Percentiles rank a stretch among this genome's conserved stretches.
Conservation (phyloP, 2,113 vertebrate species). For the Trachemys scripta region DNA sequence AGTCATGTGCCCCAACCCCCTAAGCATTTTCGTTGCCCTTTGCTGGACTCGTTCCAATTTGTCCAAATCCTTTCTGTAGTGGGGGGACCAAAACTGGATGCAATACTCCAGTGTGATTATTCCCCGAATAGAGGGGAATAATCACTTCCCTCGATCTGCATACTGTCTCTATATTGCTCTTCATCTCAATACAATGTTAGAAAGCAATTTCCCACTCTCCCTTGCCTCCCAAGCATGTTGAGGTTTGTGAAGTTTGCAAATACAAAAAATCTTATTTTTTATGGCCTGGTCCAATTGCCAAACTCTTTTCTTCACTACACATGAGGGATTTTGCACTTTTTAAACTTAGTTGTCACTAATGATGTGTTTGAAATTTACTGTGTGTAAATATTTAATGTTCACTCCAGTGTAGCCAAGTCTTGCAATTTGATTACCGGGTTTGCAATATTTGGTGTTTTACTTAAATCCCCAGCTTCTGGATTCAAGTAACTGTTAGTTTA, state of each 20-base stretch:
- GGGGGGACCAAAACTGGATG: too few species aligned
- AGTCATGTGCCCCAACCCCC: too few species aligned
- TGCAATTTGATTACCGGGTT: too few species aligned
- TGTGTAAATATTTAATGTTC: neutral
- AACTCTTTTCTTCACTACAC: neutral
- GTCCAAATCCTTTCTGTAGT: too few species aligned
- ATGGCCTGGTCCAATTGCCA: neutral
- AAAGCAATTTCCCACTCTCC: neutral
- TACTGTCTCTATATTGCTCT: neutral
- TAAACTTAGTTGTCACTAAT: neutral
- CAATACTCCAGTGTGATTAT: too few species aligned
- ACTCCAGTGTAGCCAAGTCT: neutral
- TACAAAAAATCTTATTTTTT: neutral
- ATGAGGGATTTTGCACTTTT: neutral
- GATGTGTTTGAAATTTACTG: neutral
- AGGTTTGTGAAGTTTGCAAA: neutral
- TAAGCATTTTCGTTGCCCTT: too few species aligned
- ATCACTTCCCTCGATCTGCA: too few species aligned
- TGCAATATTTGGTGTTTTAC: neutral
- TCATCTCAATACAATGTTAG: neutral
- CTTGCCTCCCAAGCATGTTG: neutral
- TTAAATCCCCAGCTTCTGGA: neutral
- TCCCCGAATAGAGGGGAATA: too few species aligned
- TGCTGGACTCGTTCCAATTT: too few species aligned
- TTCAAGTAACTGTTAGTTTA: neutral